phyloP scores from a whole-genome alignment of 1,140 invertebrate species.

The Diabrotica virgifera region DNA sequence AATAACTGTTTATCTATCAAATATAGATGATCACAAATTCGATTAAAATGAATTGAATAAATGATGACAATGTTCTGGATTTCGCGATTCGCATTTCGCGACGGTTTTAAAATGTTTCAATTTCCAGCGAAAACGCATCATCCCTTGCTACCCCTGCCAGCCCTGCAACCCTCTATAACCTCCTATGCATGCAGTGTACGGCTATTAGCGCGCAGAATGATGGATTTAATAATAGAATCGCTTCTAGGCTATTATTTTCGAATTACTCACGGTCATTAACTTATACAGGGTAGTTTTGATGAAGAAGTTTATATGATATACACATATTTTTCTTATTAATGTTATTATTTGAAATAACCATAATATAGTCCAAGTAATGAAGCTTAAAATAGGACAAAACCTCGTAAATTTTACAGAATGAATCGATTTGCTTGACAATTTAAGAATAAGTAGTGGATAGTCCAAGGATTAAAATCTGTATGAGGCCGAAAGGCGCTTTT shows the following conservation, averaged over 20 bases:
- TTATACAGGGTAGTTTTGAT: not conserved
- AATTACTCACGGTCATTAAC: conserved; percentile 1
- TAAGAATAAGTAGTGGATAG: no score
- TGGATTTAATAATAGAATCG: conserved; percentile 17
- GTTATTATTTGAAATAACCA: no score
- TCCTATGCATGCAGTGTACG: not conserved
- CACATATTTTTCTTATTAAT: no score
- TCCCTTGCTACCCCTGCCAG: not conserved
- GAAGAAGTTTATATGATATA: no score
- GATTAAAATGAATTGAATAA: conserved; percentile 23
- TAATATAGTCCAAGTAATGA: no score
- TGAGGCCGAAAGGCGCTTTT: no score
- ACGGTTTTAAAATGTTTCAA: conserved; percentile 18
- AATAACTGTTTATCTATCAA: conserved; percentile 25
- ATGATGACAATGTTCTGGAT: conserved; percentile 17
- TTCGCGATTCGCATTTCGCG: conserved; percentile 13
- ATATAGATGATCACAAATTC: conserved; percentile 21
- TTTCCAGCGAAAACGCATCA: conserved; percentile 10
- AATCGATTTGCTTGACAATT: no score
- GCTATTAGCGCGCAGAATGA: conserved; percentile 13
- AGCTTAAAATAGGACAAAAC: no score
- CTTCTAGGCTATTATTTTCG: conserved; percentile 8
- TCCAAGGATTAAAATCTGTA: no score
- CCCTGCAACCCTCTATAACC: not conserved
- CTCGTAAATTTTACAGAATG: no score